Conservation (phyloP, 2,888 invertebrate genomes). For the Galerucella calmariensis region DNA sequence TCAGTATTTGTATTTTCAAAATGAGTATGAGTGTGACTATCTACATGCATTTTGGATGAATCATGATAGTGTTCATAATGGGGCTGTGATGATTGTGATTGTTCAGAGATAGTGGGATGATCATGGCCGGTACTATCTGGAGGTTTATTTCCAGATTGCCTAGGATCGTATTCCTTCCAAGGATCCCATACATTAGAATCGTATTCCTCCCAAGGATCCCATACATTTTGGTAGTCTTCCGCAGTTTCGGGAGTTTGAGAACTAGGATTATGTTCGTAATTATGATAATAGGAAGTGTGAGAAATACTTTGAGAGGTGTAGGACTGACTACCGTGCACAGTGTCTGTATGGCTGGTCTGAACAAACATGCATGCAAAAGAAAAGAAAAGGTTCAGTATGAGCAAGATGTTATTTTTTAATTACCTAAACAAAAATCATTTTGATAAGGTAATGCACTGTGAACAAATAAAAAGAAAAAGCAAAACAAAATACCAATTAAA, state of each 20-base stretch:
- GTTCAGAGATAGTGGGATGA: slow-evolving; percentile 15
- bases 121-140: slow-evolving; percentile 15
- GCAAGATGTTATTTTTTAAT: slow-evolving; percentile 44
- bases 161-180: slow-evolving; percentile 75
- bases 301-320: slow-evolving; percentile 35
- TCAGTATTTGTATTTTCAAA: neutral
- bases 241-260: slow-evolving; percentile 44
- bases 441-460: slow-evolving; percentile 47
- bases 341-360: slow-evolving; percentile 50
- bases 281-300: slow-evolving; percentile 30
- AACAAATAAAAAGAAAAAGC: slow-evolving; percentile 44
- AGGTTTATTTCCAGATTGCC: slow-evolving; percentile 39
- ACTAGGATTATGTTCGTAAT: slow-evolving; percentile 31
- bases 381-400: slow-evolving; percentile 58
- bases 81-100: slow-evolving; percentile 22
- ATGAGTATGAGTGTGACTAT: neutral
- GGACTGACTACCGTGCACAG: slow-evolving; percentile 46
- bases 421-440: slow-evolving; percentile 45
- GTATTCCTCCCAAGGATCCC: slow-evolving; percentile 83
- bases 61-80: slow-evolving; percentile 5
- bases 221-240: slow-evolving; percentile 62
- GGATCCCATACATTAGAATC: slow-evolving; percentile 73
- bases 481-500: slow-evolving; percentile 55
- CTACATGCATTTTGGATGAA: slow-evolving; percentile 1
- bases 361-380: slow-evolving; percentile 62